Base-by-base conservation (phyloP, 2,113 vertebrate genomes). In the Carassius auratus region DNA sequence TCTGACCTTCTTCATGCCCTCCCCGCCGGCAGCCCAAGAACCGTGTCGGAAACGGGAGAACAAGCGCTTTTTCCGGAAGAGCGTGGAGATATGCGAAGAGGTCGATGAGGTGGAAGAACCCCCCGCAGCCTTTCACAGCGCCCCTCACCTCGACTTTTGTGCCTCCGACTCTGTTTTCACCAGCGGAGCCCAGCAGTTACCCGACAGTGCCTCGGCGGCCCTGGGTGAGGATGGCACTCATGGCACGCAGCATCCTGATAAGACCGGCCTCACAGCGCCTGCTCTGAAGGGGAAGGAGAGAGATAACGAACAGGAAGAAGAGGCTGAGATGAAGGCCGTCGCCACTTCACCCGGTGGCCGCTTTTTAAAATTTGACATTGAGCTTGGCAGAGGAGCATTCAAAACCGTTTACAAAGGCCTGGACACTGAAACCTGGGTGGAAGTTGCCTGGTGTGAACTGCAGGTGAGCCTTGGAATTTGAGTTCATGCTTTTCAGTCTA, bases 271-370 rank as follows among this genome's bases (percentile, higher is more conserved):
- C 12, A 90, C 93, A 33, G 75, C 87, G n/a, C 5, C 91, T 9
- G 26, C 82, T 17, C 91, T 90, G 23, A 92, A 85, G 80, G 92
- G 90, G 45, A 95, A 93, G 86, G 94, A 95, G 85, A 91, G 93
- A 69, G 97, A 97, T 84, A 94, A 91, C 1, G 97, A 97, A 88
- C 96, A 93, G 78, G 97, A 98, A 86, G 97, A 98, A 89, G 97
- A 98, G 91, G 96, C 97, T 0, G 97, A 98, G 93, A 98, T 98
- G 97, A 98, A 98, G 90, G 97, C 97, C 0, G 96, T 98, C n/a
- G 97, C 96, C 52, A 98, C 97, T 14, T 98, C 97, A 12, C 96
- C 97, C 12, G 93, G 96, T 15, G 97, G 97, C 83, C 94, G 97
- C 48, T 98, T 98, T 90, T 94, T 98, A 66, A 98, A 98, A 85